Evolutionary conservation across 2,797 vertebrate genomes (phyloP), one percentile per base, ranked within the genome.

Genomic region (Peromyscus eremicus): DNA sequence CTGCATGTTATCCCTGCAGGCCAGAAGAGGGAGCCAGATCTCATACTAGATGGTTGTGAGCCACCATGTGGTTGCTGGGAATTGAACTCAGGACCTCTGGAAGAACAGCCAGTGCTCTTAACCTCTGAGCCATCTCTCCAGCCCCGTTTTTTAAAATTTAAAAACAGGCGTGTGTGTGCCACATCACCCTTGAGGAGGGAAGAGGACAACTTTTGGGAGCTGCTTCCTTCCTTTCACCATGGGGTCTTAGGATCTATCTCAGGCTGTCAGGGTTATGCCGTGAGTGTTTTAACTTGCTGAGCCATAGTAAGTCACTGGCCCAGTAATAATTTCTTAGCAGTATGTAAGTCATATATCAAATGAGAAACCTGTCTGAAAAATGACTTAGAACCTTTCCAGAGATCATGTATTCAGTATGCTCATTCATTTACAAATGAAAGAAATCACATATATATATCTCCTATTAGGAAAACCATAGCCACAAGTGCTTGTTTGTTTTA

Each of bases 321-420:
- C 21, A 86, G 43, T 60, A 73, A 11, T 40, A 75, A 32, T 94
- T 66, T 79, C 25, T 71, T 84, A 93, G 82, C 21, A 93, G 23
- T n/a, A 93, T 12, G 80, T 43, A 40, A 37, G 46, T 16, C 52
- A 96, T 40, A 76, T 6, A 57, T 0, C 84, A 19, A 95, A 76
- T 86, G 13, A 96, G 13, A 94, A 94, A 73, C 71, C 25, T 52
- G 89, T 77, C 68, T 94, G 60, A 95, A 95, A 97, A 94, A 73
- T 8, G 7, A 95, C n/a, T 93, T 73, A 85, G 7, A 95, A 62
- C 34, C 92, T 97, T 89, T 94, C 80, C 71, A 96, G 55, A 96
- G 68, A 85, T 92, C 17, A 92, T 55, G 19, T 93, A 25, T 88
- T 97, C 92, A 70, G 88, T 32, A 92, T 52, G 62, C 5, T 32